Conservation (phyloP, 2,113 vertebrate genomes). For the Microcebus murinus region DNA sequence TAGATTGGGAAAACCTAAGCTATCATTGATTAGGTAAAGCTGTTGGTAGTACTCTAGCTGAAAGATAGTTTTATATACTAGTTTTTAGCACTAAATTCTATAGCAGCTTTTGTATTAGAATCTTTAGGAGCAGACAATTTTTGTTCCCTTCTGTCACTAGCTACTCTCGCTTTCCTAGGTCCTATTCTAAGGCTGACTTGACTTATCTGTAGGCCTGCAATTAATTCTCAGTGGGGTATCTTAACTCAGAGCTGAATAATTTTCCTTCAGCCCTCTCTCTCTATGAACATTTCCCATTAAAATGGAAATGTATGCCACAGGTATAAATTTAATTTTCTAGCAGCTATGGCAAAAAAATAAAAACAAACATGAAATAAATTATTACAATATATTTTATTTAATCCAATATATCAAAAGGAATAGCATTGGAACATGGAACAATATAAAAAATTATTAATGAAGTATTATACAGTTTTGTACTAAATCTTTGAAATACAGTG, state of each 20-base stretch:
- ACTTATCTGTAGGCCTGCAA: neutral
- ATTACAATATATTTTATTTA: neutral
- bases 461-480: neutral
- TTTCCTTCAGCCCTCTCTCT: neutral
- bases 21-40: neutral
- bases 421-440: neutral
- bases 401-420: neutral
- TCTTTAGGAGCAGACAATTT: neutral
- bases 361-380: neutral
- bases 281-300: neutral
- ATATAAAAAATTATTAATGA: neutral
- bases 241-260: neutral
- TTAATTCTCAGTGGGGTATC: neutral
- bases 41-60: neutral
- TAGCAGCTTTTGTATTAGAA: neutral
- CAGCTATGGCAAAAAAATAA: neutral
- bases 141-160: neutral
- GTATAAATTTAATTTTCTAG: conserved; percentile 22
- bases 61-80: neutral
- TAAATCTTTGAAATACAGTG: neutral
- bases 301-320: neutral
- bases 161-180: neutral
- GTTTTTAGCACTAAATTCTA: neutral
- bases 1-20: neutral
- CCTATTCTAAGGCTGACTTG: neutral